Percentiles rank a stretch among this genome's conserved stretches.
Conservation (phyloP, 2,113 vertebrate genomes). For the Upupa epops region DNA sequence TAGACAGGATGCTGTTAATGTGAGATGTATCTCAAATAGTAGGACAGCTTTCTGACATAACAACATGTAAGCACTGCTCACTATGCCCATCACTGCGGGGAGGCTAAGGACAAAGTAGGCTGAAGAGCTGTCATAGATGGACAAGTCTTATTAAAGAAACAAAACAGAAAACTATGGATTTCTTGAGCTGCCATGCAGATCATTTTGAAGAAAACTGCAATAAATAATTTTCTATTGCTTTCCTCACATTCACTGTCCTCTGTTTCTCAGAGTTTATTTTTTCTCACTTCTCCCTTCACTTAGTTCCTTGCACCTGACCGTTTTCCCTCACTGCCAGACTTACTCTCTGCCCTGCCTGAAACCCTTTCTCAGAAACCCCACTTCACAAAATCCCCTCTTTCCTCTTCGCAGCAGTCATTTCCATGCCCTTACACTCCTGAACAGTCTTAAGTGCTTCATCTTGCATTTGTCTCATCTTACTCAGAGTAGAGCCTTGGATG, state of each 20-base stretch:
- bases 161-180: neutral
- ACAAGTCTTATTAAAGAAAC: neutral
- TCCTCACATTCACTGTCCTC: neutral
- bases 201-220: neutral
- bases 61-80: neutral
- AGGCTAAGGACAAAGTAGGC: neutral
- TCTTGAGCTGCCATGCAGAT: neutral
- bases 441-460: slow-evolving; percentile 20
- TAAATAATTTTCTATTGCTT: neutral
- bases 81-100: neutral
- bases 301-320: neutral
- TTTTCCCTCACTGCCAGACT: neutral
- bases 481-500: neutral
- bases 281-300: neutral
- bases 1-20: neutral
- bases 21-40: neutral
- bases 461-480: slow-evolving; percentile 1
- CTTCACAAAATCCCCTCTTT: neutral
- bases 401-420: neutral
- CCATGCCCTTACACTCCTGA: neutral
- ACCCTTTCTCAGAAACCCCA: neutral
- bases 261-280: neutral
- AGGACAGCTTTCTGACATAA: neutral
- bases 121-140: neutral
- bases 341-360: neutral